Conservation (phyloP, 1,140 invertebrate genomes). For the Antheraea pernyi region DNA sequence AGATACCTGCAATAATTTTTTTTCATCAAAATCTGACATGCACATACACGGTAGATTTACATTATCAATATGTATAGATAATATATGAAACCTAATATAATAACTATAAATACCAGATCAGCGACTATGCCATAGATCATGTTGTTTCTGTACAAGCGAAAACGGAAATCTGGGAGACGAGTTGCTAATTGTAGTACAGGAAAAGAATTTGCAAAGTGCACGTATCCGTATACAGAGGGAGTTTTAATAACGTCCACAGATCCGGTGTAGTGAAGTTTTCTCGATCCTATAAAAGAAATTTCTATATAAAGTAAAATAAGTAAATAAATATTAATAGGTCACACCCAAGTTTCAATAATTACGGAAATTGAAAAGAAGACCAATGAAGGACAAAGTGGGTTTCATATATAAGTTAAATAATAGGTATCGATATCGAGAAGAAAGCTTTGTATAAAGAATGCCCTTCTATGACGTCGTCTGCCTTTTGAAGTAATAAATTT, state of each 20-base stretch:
- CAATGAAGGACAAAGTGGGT: too few relatives aligned
- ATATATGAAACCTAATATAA: too few relatives aligned
- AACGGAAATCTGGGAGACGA: constrained; percentile 51
- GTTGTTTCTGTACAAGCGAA: constrained; percentile 55
- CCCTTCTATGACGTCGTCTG: constrained; percentile 42
- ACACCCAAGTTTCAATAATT: too few relatives aligned
- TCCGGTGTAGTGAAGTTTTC: constrained; percentile 57
- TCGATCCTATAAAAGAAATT: too few relatives aligned
- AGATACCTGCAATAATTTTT: too few relatives aligned
- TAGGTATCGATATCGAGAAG: constrained; percentile 50
- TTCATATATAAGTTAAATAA: too few relatives aligned
- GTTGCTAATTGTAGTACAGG: constrained; percentile 51
- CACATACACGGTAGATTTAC: too few relatives aligned
- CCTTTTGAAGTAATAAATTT: constrained; percentile 21
- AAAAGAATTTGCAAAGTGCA: constrained; percentile 46
- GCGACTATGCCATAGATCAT: constrained; percentile 41
- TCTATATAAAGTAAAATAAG: too few relatives aligned
- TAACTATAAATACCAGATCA: constrained; percentile 36
- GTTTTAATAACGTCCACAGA: constrained; percentile 36
- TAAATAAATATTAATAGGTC: not conserved
- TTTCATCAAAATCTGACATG: too few relatives aligned
- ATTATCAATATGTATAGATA: too few relatives aligned
- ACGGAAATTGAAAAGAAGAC: too few relatives aligned
- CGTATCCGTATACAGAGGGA: constrained; percentile 38
- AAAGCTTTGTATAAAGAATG: constrained; percentile 48